These are phyloP conservation scores for Gnatocerus cornutus DNA, from an alignment of 2,888 invertebrate genomes.

Conservation along the genomic window DNA sequence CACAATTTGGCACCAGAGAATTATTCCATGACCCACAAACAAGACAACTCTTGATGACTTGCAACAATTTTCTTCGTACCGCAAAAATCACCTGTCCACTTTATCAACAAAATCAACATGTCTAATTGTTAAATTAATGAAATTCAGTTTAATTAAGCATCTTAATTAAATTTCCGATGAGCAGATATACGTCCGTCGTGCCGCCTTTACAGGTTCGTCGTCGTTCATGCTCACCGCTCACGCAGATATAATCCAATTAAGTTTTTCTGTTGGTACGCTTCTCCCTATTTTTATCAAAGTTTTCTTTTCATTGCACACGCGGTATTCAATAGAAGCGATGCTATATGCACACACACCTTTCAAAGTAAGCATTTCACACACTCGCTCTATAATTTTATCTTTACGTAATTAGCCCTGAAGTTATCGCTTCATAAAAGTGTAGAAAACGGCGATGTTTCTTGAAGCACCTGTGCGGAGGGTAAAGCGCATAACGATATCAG, in stretches of 20 bases:
- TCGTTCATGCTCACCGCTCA: conserved; percentile 1
- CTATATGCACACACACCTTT: conserved; percentile 38
- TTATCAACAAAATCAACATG: conserved; percentile 4
- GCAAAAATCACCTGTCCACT: background rate
- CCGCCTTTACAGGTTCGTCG: background rate
- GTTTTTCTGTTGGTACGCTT: conserved; percentile 19
- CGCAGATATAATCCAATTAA: conserved; percentile 37
- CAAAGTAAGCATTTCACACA: conserved; percentile 37
- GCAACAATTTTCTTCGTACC: no score
- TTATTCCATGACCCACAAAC: no score
- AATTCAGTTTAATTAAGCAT: conserved; percentile 32
- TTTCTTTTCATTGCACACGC: conserved; percentile 12
- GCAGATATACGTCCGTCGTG: conserved; percentile 10
- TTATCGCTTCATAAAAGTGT: conserved; percentile 36
- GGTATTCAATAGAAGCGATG: conserved; percentile 30
- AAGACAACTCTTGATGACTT: no score
- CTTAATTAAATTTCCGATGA: conserved; percentile 35
- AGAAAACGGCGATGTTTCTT: conserved; percentile 16
- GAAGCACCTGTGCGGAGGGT: conserved; percentile 38
- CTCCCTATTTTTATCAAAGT: conserved; percentile 12
- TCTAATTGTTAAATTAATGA: conserved; percentile 15
- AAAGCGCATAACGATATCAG: no score
- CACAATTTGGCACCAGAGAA: no score
- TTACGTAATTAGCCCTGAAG: conserved; percentile 49
- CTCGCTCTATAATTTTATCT: conserved; percentile 44